Percentiles rank a stretch among this genome's conserved stretches.
Conservation (phyloP, 1,140 invertebrate genomes). For the Drosophila athabasca region DNA sequence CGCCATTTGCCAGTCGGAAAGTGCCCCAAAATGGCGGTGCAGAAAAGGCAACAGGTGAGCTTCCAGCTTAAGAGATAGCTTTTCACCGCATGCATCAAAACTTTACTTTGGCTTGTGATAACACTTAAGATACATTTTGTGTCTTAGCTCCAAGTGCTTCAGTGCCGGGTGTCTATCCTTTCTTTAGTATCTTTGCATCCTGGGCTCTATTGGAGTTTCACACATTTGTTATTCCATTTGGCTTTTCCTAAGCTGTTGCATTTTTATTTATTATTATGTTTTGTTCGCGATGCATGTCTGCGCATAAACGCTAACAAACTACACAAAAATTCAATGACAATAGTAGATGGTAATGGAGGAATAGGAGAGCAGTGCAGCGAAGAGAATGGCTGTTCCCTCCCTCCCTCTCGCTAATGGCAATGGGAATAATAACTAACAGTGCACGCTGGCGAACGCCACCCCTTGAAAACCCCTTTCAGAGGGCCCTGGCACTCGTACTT, state of each 20-base stretch:
- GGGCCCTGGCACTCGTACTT: not conserved
- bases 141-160: too few relatives aligned
- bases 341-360: slow-evolving; percentile 13
- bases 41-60: slow-evolving; percentile 36
- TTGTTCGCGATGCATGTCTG: slow-evolving; percentile 38
- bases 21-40: slow-evolving; percentile 35
- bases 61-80: not conserved
- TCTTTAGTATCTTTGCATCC: too few relatives aligned
- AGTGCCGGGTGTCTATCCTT: too few relatives aligned
- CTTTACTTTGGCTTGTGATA: too few relatives aligned
- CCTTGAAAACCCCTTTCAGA: slow-evolving; percentile 22
- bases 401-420: slow-evolving; percentile 15
- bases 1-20: slow-evolving; percentile 51
- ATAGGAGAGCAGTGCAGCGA: slow-evolving; percentile 29
- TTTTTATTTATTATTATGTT: not conserved
- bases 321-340: slow-evolving; percentile 52
- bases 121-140: too few relatives aligned
- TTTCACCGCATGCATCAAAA: slow-evolving; percentile 11
- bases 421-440: slow-evolving; percentile 36
- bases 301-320: slow-evolving; percentile 63
- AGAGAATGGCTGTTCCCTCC: not conserved
- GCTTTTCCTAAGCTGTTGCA: too few relatives aligned
- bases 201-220: too few relatives aligned
- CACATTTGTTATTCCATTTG: too few relatives aligned
- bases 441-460: not conserved